Conservation (phyloP, 2,888 invertebrate species). For the Cactoblastis cactorum region DNA sequence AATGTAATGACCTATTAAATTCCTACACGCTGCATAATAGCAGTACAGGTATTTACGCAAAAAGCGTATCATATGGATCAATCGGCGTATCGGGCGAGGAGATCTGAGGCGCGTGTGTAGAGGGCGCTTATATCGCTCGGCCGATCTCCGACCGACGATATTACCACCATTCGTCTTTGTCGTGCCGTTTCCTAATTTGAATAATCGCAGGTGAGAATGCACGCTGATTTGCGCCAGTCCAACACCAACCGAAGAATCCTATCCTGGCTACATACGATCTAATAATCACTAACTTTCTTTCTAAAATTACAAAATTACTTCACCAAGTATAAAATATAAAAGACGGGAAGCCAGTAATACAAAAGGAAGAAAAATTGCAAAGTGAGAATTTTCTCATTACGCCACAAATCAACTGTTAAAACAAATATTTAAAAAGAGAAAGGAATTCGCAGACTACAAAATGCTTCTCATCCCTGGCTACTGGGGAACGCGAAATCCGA, state of each 20-base stretch:
- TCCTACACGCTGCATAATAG: slow-evolving; percentile 53
- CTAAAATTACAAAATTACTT: slow-evolving; percentile 11
- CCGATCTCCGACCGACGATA: slow-evolving; percentile 70
- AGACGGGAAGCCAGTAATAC: slow-evolving; percentile 41
- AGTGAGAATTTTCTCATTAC: slow-evolving; percentile 74
- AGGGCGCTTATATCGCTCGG: slow-evolving; percentile 62
- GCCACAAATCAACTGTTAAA: slow-evolving; percentile 77
- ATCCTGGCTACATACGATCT: slow-evolving; percentile 14
- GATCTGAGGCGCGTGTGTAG: slow-evolving; percentile 74
- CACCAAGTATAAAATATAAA: slow-evolving; percentile 27
- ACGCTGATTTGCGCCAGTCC: slow-evolving; percentile 63
- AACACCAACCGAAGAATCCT: slow-evolving; percentile 33
- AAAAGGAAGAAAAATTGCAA: slow-evolving; percentile 51
- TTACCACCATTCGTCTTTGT: slow-evolving; percentile 79
- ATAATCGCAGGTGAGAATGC: slow-evolving; percentile 77
- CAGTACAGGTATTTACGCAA: slow-evolving; percentile 72
- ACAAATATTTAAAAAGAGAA: slow-evolving; percentile 76
- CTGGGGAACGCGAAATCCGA: slow-evolving; percentile 76
- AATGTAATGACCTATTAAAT: slow-evolving; percentile 36
- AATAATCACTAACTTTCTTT: slow-evolving; percentile 4
- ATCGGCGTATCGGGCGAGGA: slow-evolving; percentile 69
- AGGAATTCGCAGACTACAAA: slow-evolving; percentile 72
- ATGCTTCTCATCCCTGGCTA: slow-evolving; percentile 71
- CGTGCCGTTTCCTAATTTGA: slow-evolving; percentile 76
- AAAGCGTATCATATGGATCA: slow-evolving; percentile 73